phyloP scores from a whole-genome alignment of 2,888 invertebrate species.

The Lithosia quadra region DNA sequence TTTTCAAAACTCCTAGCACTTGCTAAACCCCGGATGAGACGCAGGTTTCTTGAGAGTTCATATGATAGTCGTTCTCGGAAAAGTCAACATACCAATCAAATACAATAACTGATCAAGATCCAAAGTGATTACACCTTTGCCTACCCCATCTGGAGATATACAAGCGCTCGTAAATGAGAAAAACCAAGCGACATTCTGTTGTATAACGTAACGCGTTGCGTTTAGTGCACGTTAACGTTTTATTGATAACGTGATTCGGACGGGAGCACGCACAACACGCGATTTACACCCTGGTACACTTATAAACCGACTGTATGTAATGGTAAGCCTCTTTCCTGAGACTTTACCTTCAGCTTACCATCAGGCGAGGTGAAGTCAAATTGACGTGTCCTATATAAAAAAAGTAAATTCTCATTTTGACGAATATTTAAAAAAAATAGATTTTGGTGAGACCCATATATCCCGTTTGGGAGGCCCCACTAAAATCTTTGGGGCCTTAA shows the following conservation, averaged over 20 bases:
- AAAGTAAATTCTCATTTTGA: background rate
- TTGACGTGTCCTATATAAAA: too few species aligned
- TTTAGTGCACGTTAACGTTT: slow-evolving; percentile 18
- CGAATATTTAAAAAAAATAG: background rate
- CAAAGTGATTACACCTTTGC: too few species aligned
- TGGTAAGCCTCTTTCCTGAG: too few species aligned
- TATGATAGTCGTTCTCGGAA: too few species aligned
- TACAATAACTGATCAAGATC: too few species aligned
- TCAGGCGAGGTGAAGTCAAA: too few species aligned
- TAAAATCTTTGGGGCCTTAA: background rate
- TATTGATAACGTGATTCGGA: slow-evolving; percentile 5
- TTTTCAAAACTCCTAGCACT: too few species aligned
- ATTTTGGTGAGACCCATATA: background rate
- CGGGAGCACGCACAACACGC: slow-evolving; percentile 12
- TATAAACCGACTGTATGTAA: background rate
- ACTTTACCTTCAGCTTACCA: too few species aligned
- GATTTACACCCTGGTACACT: background rate
- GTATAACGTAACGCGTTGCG: slow-evolving; percentile 18
- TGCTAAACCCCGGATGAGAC: too few species aligned
- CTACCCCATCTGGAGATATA: too few species aligned
- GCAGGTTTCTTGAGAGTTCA: too few species aligned
- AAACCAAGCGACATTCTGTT: background rate
- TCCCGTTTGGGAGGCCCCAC: background rate
- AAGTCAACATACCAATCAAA: too few species aligned
- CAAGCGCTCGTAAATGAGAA: background rate